phyloP scores from a whole-genome alignment of 2,113 vertebrate species.

The Pelusios castaneus region DNA sequence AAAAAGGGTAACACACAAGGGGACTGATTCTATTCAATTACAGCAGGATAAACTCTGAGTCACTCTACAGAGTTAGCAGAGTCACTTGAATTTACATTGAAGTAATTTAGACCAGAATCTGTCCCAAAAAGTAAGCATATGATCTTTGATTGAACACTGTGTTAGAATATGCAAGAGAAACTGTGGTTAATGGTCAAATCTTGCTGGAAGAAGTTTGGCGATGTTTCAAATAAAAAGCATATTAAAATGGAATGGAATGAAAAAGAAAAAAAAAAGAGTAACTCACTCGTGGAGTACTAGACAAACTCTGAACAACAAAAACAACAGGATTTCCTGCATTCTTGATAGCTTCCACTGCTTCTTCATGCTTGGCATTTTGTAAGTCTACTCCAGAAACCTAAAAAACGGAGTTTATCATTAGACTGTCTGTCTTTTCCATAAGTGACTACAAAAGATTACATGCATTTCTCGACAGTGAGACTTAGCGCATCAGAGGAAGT shows the following conservation, averaged over 20 bases:
- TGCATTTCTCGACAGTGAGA: neutral
- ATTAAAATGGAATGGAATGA: neutral
- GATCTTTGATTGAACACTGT: neutral
- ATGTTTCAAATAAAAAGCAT: neutral
- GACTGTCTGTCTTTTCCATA: neutral
- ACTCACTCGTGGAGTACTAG: slow-evolving; percentile 86
- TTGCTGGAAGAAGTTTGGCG: neutral
- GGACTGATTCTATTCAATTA: neutral
- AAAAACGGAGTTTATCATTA: slow-evolving; percentile 9
- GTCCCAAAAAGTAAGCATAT: neutral
- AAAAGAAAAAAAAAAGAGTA: neutral
- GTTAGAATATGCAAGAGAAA: neutral
- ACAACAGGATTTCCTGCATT: slow-evolving; percentile 88
- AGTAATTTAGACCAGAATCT: slow-evolving; percentile 6
- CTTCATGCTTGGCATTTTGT: slow-evolving; percentile 87
- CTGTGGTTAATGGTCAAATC: neutral
- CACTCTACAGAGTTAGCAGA: neutral
- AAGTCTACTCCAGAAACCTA: slow-evolving; percentile 93
- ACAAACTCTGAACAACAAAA: slow-evolving; percentile 92
- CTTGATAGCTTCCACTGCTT: slow-evolving; percentile 93
- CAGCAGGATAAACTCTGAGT: neutral
- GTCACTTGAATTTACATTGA: neutral
- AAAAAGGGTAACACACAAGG: neutral
- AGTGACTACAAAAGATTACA: neutral
- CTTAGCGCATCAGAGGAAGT: neutral